Conservation (phyloP, 2,113 vertebrate genomes). For the pig (Sus scrofa) region DNA sequence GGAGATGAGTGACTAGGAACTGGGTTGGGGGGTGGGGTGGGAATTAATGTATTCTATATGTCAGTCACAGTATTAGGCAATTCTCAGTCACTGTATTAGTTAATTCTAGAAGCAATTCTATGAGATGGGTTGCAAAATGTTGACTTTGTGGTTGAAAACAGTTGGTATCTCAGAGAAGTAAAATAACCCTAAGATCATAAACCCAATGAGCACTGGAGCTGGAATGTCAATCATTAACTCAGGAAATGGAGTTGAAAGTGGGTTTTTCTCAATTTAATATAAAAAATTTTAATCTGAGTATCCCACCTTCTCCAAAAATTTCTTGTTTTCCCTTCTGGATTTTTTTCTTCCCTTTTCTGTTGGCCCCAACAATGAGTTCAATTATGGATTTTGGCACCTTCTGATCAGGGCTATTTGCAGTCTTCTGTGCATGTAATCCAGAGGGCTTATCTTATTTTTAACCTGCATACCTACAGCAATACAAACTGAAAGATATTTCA, state of each 20-base stretch:
- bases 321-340: background rate
- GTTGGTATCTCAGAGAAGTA: background rate
- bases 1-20: background rate
- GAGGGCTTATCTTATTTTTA: background rate
- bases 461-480: background rate
- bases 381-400: background rate
- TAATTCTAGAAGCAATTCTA: background rate
- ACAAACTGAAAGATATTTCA: background rate
- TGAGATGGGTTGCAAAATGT: background rate
- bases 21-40: accelerated
- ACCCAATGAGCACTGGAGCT: background rate
- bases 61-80: background rate
- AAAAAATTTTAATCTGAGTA: background rate
- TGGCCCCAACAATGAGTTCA: background rate
- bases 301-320: background rate
- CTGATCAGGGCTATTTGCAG: background rate
- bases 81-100: background rate
- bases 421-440: background rate
- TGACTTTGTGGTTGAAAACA: constrained; percentile 26
- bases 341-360: background rate
- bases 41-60: background rate
- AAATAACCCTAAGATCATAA: background rate
- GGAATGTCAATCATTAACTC: background rate
- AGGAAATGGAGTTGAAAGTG: background rate
- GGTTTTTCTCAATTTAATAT: background rate